Evolutionary conservation across 2,797 vertebrate species (phyloP).

Genomic region (Periophthalmus magnuspinnatus): DNA sequence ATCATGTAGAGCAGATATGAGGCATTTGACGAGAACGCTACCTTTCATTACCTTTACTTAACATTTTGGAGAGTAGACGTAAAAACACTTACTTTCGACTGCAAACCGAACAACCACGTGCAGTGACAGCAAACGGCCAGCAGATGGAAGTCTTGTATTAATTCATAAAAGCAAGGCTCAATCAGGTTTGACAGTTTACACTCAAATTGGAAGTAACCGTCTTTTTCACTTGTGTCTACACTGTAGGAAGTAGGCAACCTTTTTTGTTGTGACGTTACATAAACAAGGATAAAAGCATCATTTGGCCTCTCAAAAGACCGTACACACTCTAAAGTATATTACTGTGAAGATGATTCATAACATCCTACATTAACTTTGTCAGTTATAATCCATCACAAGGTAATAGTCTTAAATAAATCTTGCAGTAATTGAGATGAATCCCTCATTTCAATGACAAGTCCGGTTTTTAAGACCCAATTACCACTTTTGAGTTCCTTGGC

Average conservation of each 20-base stretch:
- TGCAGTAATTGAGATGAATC: conserved; percentile 83
- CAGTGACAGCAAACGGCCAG: conserved; percentile 24
- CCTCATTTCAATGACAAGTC: conserved; percentile 82
- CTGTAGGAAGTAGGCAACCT: background rate
- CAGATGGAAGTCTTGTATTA: conserved; percentile 47
- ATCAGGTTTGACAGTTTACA: too few relatives aligned
- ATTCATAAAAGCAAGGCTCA: background rate
- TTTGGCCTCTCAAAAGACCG: conserved; percentile 70
- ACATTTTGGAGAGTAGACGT: background rate
- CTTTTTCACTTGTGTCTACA: background rate
- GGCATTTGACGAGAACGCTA: background rate
- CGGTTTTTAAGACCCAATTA: conserved; percentile 85
- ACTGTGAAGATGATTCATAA: conserved; percentile 72
- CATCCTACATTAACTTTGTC: conserved; percentile 77
- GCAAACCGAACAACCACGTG: background rate
- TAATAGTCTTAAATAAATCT: conserved; percentile 84
- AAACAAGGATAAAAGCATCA: conserved; percentile 71
- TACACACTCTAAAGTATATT: conserved; percentile 66
- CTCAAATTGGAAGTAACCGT: conserved; percentile 6
- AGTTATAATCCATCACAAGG: conserved; percentile 81
- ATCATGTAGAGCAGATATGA: conserved; percentile 10
- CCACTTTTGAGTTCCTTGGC: conserved; percentile 69
- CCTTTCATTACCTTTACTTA: background rate
- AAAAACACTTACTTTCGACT: background rate
- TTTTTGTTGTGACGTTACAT: conserved; percentile 40